These are phyloP conservation scores for Mesorhabditis spiculigera DNA, from an alignment of 2,888 invertebrate species.

Conservation along the genomic window DNA sequence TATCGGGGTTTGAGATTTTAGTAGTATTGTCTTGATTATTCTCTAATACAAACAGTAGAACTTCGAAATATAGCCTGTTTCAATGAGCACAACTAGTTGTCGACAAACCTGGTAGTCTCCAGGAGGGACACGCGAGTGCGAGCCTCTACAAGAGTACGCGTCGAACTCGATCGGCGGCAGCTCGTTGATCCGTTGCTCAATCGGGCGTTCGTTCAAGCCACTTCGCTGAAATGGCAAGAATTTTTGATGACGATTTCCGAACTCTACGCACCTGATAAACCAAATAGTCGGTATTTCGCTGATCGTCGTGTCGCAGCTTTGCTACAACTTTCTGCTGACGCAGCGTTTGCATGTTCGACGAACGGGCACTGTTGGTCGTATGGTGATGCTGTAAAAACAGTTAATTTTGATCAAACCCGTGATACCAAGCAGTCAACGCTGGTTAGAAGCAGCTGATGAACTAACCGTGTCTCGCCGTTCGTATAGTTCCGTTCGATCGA, in stretches of 20 bases:
- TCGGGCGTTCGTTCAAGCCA: background rate
- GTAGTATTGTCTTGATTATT: background rate
- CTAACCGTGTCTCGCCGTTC: background rate
- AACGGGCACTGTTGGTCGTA: background rate
- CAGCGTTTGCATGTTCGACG: constrained; percentile 1
- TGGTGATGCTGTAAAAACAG: background rate
- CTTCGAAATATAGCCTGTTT: background rate
- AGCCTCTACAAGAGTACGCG: background rate
- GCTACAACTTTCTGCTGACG: background rate
- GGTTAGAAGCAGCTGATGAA: too few species aligned
- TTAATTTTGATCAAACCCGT: background rate
- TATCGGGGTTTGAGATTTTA: background rate
- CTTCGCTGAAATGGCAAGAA: background rate
- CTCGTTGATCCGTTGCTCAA: constrained; percentile 4
- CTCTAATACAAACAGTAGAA: background rate
- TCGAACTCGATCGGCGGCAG: constrained; percentile 6
- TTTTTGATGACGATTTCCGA: too few species aligned
- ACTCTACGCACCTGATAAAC: background rate
- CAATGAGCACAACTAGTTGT: background rate
- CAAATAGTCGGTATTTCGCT: constrained; percentile 2
- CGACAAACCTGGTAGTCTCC: background rate
- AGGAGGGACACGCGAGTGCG: background rate
- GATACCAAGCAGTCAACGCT: background rate
- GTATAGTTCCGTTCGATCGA: constrained; percentile 31
- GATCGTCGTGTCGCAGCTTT: background rate